These are phyloP conservation scores for Gobio gobio DNA, from an alignment of 2,113 vertebrate genomes.

Conservation along the genomic window DNA sequence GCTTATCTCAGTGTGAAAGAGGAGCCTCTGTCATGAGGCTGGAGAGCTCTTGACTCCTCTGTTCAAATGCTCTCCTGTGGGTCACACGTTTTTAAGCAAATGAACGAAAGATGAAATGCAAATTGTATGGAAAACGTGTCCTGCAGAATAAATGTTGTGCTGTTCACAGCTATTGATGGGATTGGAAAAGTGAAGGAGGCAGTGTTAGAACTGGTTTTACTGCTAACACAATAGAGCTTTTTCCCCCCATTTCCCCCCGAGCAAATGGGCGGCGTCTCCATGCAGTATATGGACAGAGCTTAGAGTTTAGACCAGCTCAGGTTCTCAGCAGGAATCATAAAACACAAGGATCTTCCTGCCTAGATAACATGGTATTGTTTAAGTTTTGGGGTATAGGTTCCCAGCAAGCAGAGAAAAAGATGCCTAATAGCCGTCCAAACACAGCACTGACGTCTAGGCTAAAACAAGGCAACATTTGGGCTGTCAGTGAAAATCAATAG, in stretches of 20 bases:
- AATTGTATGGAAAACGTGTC: conserved; percentile 65
- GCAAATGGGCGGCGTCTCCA: background rate
- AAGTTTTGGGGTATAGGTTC: too few relatives aligned
- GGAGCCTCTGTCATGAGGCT: conserved; percentile 1
- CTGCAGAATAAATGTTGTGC: conserved; percentile 33
- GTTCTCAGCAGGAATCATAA: conserved; percentile 9
- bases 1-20: conserved; percentile 18
- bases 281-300: background rate
- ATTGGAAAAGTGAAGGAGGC: background rate
- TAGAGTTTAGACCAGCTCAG: background rate
- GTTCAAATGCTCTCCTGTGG: background rate
- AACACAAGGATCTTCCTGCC: background rate
- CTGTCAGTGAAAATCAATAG: too few relatives aligned
- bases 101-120: conserved; percentile 72
- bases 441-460: too few relatives aligned
- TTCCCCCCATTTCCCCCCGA: background rate
- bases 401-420: too few relatives aligned
- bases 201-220: conserved; percentile 20
- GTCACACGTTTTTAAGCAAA: conserved; percentile 66
- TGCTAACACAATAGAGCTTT: conserved; percentile 20
- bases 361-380: too few relatives aligned
- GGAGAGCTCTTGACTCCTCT: background rate
- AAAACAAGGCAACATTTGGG: too few relatives aligned
- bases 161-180: conserved; percentile 6
- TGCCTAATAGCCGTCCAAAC: too few relatives aligned